Base-by-base conservation (phyloP, 2,888 invertebrate species). In the Leucania comma region DNA sequence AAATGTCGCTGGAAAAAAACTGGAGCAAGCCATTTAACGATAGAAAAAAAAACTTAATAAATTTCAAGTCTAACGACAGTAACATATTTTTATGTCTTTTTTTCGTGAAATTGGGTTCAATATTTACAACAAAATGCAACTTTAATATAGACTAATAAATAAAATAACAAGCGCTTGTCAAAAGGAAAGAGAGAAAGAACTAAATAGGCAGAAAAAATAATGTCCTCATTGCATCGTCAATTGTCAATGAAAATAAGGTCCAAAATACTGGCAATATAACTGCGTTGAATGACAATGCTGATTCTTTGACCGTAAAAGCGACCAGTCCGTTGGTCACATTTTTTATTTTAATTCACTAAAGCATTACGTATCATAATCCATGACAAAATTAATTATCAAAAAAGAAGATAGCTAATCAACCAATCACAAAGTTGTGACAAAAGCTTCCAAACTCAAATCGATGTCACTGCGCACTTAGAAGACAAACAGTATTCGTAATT, bases 401-500 rank as follows among this genome's bases (percentile, higher is more conserved):
- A 75, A 80, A 81, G 70, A 56, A 42, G 42, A 56, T 72, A 72
- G 12, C 56, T 9, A 32, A 32, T 56, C 72, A 73, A 58, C 65
- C 78, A 71, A 78, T 82, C 80, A 82, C 53, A 80, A 78, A 82
- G 82, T 80, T 72, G 80, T 72, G 79, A 75, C 72, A 72, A 72
- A 51, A 59, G 53, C 72, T 65, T 73, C 76, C 58, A 82, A 86
- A 89, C 89, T 86, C 85, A 87, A 88, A 89, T 88, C 88, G 89
- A 91, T 93, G 92, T 93, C 93, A 92, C 86, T 90, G 89, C 88
- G 90, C 93, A 93, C 93, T 94, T 91, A 94, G 87, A 88, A 88
- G 90, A 90, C 93, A 92, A 90, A 90, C 88, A 90, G 87, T 87
- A 87, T 83, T 87, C 88, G 90, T 93, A 94, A 94, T 94, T 93